phyloP scores from a whole-genome alignment of 2,888 invertebrate species.

The Clivina fossor region DNA sequence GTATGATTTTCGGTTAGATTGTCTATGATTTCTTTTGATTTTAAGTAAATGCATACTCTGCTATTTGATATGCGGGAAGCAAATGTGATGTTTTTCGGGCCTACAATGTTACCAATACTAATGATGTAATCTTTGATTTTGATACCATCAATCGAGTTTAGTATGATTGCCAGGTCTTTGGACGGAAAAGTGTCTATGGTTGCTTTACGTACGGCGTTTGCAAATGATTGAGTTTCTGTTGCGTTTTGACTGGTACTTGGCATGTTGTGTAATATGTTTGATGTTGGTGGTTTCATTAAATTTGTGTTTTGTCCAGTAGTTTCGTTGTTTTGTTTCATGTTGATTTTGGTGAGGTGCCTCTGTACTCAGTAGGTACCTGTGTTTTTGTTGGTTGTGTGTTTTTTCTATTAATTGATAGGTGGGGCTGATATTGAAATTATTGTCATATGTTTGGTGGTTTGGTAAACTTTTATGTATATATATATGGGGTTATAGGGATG shows the following conservation, averaged over 20 bases:
- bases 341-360: too few relatives aligned
- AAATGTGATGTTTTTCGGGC: conserved; percentile 16
- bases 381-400: too few relatives aligned
- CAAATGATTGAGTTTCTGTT: not conserved
- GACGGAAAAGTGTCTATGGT: not conserved
- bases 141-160: not conserved
- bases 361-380: too few relatives aligned
- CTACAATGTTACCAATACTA: conserved; percentile 15
- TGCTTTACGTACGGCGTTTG: not conserved
- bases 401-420: too few relatives aligned
- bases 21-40: not conserved
- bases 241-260: conserved; percentile 6
- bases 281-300: too few relatives aligned
- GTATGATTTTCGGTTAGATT: not conserved
- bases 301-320: too few relatives aligned
- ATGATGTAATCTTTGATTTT: conserved; percentile 3
- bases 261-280: too few relatives aligned
- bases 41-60: conserved; percentile 3
- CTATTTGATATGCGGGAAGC: conserved; percentile 19
- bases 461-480: too few relatives aligned
- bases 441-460: too few relatives aligned
- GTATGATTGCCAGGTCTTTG: conserved; percentile 2
- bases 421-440: too few relatives aligned
- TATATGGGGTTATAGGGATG: too few relatives aligned
- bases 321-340: too few relatives aligned